Percentiles rank a stretch among this genome's conserved stretches.
phyloP scores from a whole-genome alignment of 2,113 vertebrate species.

The Halcyon senegalensis region DNA sequence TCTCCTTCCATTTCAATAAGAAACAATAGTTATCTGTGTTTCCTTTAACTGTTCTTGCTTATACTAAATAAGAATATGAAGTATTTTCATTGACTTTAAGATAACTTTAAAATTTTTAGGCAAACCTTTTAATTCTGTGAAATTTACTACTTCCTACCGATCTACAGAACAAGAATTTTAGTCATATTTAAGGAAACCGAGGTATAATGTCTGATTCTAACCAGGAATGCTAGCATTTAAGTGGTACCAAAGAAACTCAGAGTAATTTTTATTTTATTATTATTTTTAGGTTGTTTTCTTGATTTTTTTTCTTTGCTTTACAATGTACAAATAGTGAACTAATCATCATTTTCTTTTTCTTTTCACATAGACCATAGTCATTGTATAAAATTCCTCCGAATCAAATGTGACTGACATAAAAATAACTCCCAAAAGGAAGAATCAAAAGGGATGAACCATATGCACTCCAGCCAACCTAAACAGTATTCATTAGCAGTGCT shows the following conservation, averaged over 20 bases:
- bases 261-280: not conserved
- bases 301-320: not conserved
- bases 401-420: conserved; percentile 47
- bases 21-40: not conserved
- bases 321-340: conserved; percentile 17
- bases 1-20: not conserved
- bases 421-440: conserved; percentile 25
- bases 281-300: too few relatives aligned
- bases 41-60: not conserved
- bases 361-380: conserved; percentile 31
- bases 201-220: not conserved
- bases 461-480: not conserved
- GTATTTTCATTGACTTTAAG: not conserved
- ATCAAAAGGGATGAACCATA: not conserved
- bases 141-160: not conserved
- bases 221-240: not conserved
- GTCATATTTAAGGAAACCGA: not conserved
- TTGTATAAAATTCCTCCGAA: conserved; percentile 38
- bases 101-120: not conserved
- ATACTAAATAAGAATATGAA: not conserved
- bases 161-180: not conserved
- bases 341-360: conserved; percentile 45
- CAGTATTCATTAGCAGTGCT: conserved; percentile 5
- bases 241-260: not conserved
- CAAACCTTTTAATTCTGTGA: not conserved